phyloP scores from a whole-genome alignment of 1,140 invertebrate species.

The Sminthurinus signatus region DNA sequence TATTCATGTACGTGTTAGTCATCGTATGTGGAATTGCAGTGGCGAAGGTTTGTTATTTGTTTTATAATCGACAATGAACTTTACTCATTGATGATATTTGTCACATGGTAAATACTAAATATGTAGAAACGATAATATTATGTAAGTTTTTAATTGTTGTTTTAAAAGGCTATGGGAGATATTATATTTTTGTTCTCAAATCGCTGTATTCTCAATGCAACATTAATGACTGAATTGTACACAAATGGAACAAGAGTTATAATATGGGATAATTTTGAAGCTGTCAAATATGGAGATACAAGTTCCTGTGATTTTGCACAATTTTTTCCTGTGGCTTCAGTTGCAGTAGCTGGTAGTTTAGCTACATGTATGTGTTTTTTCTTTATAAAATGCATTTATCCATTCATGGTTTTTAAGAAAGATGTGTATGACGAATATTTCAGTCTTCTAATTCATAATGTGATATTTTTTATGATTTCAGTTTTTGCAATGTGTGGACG shows the following conservation, averaged over 20 bases:
- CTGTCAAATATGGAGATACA: neutral
- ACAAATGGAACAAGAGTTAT: neutral
- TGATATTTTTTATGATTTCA: too few species aligned
- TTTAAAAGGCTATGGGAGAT: conserved; percentile 8
- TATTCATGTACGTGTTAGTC: conserved; percentile 18
- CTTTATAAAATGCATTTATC: too few species aligned
- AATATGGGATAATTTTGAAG: neutral
- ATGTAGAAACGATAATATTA: too few species aligned
- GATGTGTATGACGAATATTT: too few species aligned
- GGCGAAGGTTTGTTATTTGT: too few species aligned
- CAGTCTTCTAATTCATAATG: too few species aligned
- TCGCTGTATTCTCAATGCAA: conserved; percentile 21
- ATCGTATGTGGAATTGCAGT: conserved; percentile 17
- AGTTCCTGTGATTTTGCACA: conserved; percentile 1
- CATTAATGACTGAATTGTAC: neutral
- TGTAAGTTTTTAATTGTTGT: too few species aligned
- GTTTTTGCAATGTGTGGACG: conserved; percentile 19
- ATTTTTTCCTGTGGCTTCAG: conserved; percentile 14
- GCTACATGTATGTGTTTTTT: too few species aligned
- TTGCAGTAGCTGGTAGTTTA: conserved; percentile 5
- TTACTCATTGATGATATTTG: too few species aligned
- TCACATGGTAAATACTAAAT: too few species aligned
- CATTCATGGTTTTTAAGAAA: too few species aligned
- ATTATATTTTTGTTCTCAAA: conserved; percentile 5
- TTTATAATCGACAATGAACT: too few species aligned